Conservation (phyloP, 2,113 vertebrate species). For the Chitala chitala region DNA sequence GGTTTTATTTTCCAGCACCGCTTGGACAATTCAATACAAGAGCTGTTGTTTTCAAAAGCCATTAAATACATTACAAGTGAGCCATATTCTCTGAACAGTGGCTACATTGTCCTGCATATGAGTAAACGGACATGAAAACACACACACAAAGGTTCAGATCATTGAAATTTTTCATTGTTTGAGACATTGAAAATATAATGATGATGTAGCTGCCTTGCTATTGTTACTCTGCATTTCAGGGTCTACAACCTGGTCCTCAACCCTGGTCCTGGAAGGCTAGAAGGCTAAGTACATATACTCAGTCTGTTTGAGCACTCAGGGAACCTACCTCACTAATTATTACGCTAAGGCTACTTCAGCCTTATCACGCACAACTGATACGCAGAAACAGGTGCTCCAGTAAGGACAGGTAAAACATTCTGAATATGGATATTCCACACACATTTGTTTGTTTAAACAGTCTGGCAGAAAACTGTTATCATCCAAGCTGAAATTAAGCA, state of each 20-base stretch:
- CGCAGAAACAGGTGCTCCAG: neutral
- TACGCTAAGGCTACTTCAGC: neutral
- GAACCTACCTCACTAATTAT: neutral
- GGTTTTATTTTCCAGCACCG: neutral
- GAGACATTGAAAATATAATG: neutral
- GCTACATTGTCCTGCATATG: neutral
- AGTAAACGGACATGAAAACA: constrained; percentile 4
- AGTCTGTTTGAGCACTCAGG: neutral
- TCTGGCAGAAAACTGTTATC: neutral
- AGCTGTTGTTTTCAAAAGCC: neutral
- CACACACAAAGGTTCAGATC: neutral
- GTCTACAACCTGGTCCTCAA: neutral
- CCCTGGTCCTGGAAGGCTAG: constrained; percentile 4
- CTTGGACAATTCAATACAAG: neutral
- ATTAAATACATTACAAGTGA: neutral
- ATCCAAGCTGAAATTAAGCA: neutral
- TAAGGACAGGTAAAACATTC: neutral
- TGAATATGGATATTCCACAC: neutral
- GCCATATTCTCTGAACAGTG: neutral
- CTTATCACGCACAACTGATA: neutral
- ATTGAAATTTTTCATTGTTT: constrained; percentile 3
- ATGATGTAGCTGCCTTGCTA: neutral
- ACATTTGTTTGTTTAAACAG: neutral
- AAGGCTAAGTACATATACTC: neutral
- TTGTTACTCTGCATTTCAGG: neutral